Percentiles rank a stretch among this genome's conserved stretches.
phyloP scores from a whole-genome alignment of 2,888 invertebrate species.

The Augochlorella aurata region DNA sequence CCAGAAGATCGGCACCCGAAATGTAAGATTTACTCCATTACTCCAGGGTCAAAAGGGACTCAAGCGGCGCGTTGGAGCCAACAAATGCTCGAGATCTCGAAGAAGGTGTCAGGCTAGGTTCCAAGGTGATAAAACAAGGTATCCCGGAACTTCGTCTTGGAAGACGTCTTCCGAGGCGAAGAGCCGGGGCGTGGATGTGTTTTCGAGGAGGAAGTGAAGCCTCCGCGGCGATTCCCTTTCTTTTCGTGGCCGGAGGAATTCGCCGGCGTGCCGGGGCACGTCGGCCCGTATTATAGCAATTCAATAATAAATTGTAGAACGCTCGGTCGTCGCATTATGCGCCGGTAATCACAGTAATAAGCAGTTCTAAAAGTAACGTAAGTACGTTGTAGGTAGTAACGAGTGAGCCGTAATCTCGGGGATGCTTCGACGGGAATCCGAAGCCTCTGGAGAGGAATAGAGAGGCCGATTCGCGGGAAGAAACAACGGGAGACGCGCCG shows the following conservation, averaged over 20 bases:
- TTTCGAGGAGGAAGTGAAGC: not conserved
- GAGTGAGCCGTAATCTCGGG: constrained; percentile 77
- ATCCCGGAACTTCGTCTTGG: too few relatives aligned
- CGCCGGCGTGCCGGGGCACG: constrained; percentile 44
- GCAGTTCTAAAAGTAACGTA: constrained; percentile 79
- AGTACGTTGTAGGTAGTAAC: constrained; percentile 80
- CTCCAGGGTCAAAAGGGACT: too few relatives aligned
- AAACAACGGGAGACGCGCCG: not conserved
- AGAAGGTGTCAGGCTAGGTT: too few relatives aligned
- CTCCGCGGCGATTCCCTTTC: not conserved
- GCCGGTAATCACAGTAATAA: constrained; percentile 79
- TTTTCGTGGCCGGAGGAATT: constrained; percentile 6
- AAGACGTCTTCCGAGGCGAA: too few relatives aligned
- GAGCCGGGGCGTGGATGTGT: not conserved
- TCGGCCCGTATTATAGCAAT: constrained; percentile 75
- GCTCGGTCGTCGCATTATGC: constrained; percentile 76
- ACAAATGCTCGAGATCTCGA: too few relatives aligned
- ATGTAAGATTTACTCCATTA: too few relatives aligned
- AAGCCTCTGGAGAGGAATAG: constrained; percentile 8
- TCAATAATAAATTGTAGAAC: constrained; percentile 79
- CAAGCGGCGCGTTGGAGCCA: too few relatives aligned
- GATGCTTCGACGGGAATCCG: constrained; percentile 53
- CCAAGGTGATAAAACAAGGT: too few relatives aligned
- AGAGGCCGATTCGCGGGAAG: not conserved
- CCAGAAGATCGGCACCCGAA: too few relatives aligned